Evolutionary conservation across 2,797 vertebrate species (phyloP).

Genomic region (Neopelma chrysocephalum): DNA sequence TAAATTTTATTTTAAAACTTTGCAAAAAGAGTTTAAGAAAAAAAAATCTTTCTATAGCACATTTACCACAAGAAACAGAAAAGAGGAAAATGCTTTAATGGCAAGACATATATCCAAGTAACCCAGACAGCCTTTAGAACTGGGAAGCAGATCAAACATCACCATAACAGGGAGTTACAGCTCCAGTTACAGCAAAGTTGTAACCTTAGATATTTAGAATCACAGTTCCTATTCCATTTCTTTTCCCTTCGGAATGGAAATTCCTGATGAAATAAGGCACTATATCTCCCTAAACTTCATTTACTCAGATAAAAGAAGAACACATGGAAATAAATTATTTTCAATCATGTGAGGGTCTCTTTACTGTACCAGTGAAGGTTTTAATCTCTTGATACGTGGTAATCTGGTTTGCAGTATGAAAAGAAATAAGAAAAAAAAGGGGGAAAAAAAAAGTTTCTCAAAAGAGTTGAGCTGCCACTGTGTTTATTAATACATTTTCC

Average conservation of each 20-base stretch:
- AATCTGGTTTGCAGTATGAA: not conserved
- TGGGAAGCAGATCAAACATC: not conserved
- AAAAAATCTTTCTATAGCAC: not conserved
- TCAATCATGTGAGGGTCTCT: not conserved
- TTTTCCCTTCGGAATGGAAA: not conserved
- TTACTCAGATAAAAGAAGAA: conserved; percentile 1
- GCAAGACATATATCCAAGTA: not conserved
- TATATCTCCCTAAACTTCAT: not conserved
- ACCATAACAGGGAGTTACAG: not conserved
- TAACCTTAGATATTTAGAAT: not conserved
- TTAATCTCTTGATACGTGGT: not conserved
- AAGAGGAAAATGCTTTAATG: conserved; percentile 9
- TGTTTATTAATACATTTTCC: not conserved
- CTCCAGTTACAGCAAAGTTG: not conserved
- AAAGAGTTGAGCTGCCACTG: not conserved
- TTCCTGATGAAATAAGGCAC: not conserved
- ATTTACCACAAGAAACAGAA: conserved; percentile 5
- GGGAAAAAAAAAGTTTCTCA: not conserved
- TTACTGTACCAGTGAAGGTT: not conserved
- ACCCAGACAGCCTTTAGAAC: not conserved
- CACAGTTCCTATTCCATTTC: not conserved
- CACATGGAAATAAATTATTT: not conserved
- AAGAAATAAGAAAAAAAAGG: not conserved
- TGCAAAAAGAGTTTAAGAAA: conserved; percentile 4
- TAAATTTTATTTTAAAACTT: conserved; percentile 53